Percentiles rank a stretch among this genome's conserved stretches.
phyloP scores from a whole-genome alignment of 1,140 invertebrate species.

The Ceratitis capitata region DNA sequence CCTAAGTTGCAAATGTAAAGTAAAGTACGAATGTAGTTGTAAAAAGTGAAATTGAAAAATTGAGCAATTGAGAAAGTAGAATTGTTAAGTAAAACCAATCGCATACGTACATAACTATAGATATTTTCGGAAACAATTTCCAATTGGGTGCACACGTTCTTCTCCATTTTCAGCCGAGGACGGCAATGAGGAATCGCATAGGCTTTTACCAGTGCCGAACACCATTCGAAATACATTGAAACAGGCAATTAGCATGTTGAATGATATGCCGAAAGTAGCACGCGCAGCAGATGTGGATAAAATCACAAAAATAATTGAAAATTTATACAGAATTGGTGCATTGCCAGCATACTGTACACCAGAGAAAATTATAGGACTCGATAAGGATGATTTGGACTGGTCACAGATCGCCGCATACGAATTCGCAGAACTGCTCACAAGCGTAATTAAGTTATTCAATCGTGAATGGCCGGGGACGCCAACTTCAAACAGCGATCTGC shows the following conservation, averaged over 20 bases:
- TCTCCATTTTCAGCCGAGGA: constrained; percentile 57
- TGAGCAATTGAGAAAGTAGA: constrained; percentile 1
- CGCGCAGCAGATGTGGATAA: constrained; percentile 47
- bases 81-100: constrained; percentile 1
- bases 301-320: constrained; percentile 45
- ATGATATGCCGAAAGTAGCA: constrained; percentile 24
- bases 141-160: constrained; percentile 64
- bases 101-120: constrained; percentile 20
- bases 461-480: constrained; percentile 66
- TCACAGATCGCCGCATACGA: constrained; percentile 59
- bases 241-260: constrained; percentile 44
- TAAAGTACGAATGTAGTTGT: background rate
- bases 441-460: constrained; percentile 67
- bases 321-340: constrained; percentile 43
- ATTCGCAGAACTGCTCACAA: constrained; percentile 66
- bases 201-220: background rate
- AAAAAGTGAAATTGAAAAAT: background rate
- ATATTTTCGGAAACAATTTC: constrained; percentile 59
- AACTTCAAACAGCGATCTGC: constrained; percentile 36
- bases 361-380: constrained; percentile 69
- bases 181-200: constrained; percentile 38
- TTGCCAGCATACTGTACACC: constrained; percentile 73
- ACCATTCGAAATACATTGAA: constrained; percentile 14
- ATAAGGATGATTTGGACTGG: constrained; percentile 61
- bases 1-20: background rate